These are phyloP conservation scores for Dilophus febrilis DNA, from an alignment of 2,888 invertebrate genomes.

Conservation along the genomic window DNA sequence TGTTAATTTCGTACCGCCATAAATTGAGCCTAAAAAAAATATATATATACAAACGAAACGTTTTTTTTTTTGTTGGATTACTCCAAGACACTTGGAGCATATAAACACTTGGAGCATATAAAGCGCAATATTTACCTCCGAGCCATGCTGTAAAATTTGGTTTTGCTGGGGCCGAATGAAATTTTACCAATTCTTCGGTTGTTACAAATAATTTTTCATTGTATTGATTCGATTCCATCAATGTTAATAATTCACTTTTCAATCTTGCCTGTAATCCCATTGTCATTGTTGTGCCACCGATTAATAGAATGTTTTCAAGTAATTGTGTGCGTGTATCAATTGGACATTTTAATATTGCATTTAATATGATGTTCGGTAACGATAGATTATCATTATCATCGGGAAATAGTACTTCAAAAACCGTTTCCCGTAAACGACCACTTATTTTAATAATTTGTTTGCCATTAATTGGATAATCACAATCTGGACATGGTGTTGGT, in stretches of 20 bases:
- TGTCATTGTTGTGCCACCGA: constrained; percentile 73
- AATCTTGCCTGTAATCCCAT: constrained; percentile 71
- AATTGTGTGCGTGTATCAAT: constrained; percentile 62
- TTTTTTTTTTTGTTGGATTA: constrained; percentile 16
- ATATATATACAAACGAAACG: constrained; percentile 24
- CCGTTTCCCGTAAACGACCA: constrained; percentile 58
- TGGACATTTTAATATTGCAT: constrained; percentile 64
- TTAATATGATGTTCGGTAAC: constrained; percentile 68
- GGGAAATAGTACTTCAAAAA: constrained; percentile 72
- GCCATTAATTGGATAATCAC: constrained; percentile 49
- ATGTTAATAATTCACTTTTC: constrained; percentile 51
- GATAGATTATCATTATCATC: constrained; percentile 68
- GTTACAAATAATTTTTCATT: constrained; percentile 41
- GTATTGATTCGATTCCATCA: constrained; percentile 45
- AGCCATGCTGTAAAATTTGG: constrained; percentile 76
- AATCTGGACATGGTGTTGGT: constrained; percentile 38
- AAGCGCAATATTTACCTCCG: constrained; percentile 54
- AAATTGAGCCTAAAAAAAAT: constrained; percentile 62
- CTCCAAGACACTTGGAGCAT: too few species aligned
- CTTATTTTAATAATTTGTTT: constrained; percentile 44
- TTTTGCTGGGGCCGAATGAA: constrained; percentile 64
- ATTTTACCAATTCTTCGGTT: constrained; percentile 40
- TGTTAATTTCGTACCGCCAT: constrained; percentile 58
- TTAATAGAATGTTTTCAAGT: constrained; percentile 67
- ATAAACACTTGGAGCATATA: too few species aligned